A percentile compares a stretch with the other conserved stretches of the same genome.
These are phyloP conservation scores for Sphyrna mokarran DNA, from an alignment of 2,113 vertebrate species.

Conservation along the genomic window DNA sequence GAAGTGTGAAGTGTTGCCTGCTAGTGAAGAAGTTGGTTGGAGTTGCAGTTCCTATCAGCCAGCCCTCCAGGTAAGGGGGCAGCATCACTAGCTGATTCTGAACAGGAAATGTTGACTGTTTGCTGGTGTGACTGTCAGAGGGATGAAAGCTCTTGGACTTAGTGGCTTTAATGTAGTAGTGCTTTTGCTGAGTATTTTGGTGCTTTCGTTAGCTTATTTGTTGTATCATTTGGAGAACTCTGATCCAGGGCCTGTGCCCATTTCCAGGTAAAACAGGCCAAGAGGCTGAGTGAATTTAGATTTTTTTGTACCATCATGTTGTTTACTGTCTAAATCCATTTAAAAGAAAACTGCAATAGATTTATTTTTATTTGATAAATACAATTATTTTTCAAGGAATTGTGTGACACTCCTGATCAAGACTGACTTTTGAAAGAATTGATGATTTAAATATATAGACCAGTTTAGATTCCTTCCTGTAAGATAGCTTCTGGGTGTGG, in stretches of 20 bases:
- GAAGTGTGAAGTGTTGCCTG: background rate
- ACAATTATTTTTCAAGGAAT: background rate
- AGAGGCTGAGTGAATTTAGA: no score
- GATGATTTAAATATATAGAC: no score
- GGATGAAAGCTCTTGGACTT: background rate
- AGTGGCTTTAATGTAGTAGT: no score
- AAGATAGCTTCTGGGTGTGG: no score
- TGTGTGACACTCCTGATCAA: background rate
- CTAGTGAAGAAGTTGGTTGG: background rate
- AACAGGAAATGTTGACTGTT: background rate
- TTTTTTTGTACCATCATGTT: no score
- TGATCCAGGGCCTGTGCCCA: slow-evolving; percentile 43
- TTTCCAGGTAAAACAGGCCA: slow-evolving; percentile 44
- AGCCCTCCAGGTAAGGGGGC: background rate
- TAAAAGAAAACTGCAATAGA: background rate
- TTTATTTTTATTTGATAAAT: background rate
- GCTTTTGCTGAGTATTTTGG: slow-evolving; percentile 38
- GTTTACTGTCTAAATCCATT: background rate
- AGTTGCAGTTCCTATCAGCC: background rate
- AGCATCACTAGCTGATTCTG: background rate
- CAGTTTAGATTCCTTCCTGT: no score
- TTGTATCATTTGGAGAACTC: slow-evolving; percentile 51
- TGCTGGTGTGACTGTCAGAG: background rate
- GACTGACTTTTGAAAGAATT: no score
- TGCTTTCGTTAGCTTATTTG: slow-evolving; percentile 46